Percentiles rank a stretch among this genome's conserved stretches.
These are phyloP conservation scores for Sakesphorus luctuosus DNA, from an alignment of 2,113 vertebrate genomes.

Conservation along the genomic window DNA sequence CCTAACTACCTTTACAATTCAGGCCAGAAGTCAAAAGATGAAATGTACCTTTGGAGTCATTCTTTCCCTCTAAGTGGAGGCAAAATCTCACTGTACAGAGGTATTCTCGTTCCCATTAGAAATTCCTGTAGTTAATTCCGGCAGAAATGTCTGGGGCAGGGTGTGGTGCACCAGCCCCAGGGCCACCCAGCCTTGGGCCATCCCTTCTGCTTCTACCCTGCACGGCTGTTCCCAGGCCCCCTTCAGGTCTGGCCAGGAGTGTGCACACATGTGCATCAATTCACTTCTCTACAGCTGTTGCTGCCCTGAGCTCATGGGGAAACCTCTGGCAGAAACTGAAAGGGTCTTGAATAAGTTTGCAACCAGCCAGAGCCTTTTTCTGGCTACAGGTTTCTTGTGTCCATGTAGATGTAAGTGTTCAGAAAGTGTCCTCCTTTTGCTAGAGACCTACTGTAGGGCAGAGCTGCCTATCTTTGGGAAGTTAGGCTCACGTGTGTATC, in stretches of 20 bases:
- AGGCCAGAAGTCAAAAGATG: not conserved
- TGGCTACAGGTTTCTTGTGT: not conserved
- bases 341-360: not conserved
- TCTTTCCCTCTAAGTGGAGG: not conserved
- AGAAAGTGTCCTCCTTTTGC: not conserved
- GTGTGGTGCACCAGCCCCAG: not conserved
- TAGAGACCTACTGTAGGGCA: not conserved
- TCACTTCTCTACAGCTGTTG: not conserved
- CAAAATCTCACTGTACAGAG: not conserved
- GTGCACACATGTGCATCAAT: not conserved
- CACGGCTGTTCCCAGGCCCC: not conserved
- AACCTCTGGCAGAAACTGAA: not conserved
- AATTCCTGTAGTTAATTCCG: not conserved
- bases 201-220: not conserved
- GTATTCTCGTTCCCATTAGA: not conserved
- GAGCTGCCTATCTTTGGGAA: not conserved
- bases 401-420: not conserved
- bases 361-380: not conserved
- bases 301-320: not conserved
- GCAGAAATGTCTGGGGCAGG: not conserved
- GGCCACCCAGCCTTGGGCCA: not conserved
- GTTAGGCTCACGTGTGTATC: rapidly evolving
- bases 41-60: not conserved
- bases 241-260: not conserved
- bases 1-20: not conserved